Base-by-base conservation (phyloP, 2,113 vertebrate genomes). In the Chloropsis cyanopogon region DNA sequence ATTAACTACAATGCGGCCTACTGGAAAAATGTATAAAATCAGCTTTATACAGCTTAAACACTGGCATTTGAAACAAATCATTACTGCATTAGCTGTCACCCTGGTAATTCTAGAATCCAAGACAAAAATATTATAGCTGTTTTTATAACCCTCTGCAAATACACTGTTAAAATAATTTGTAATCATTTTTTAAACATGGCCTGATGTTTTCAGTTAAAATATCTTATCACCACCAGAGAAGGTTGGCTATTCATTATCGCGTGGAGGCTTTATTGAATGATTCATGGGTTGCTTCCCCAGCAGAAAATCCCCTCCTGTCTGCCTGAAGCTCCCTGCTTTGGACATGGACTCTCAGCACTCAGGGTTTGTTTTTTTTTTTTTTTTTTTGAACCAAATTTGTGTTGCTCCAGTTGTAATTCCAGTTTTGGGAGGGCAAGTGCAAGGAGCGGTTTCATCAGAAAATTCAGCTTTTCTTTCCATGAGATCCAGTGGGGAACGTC, bases 1-100 rank as follows among this genome's bases (percentile, higher is more conserved):
- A 99, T 99, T 99, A 99, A 99, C 98, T 98, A 98, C 98, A 98
- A 98, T 98, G 98, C 95, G 97, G 98, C 97, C 98, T 98, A 98
- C 98, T 98, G 98, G 98, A 99, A 99, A 99, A 99, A 98, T 98
- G 98, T 98, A 98, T 98, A 98, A 98, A 98, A 98, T 98, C 97
- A 95, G 98, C 98, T 98, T 98, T 98, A 97, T 98, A 97, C 98
- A 97, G 98, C 98, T 98, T 98, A 97, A 98, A 97, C 94, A 97
- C 98, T 98, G 98, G 98, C 98, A 97, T 98, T 98, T 98, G 98
- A 98, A 99, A 98, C 98, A 98, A 98, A 98, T 98, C 98, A 98
- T 98, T 98, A 97, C 97, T 97, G 97, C 98, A 97, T 98, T 98
- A 98, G 97, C 97, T 98, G 98, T 98, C 97, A 97, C 96, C 90